phyloP scores from a whole-genome alignment of 1,140 invertebrate genomes.

The Tyrophagus putrescentiae region DNA sequence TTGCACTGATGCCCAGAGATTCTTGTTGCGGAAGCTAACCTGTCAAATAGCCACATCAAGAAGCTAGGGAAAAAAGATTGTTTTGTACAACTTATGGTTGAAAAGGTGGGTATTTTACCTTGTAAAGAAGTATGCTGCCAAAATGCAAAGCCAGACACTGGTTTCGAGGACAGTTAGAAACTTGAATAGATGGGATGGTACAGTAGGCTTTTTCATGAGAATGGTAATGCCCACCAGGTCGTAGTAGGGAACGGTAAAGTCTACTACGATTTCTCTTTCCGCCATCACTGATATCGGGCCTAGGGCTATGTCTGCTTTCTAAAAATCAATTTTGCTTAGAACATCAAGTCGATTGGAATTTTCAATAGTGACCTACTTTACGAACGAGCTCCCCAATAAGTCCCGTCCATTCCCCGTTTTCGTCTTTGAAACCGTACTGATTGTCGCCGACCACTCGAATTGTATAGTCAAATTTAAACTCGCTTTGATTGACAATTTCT shows the following conservation, averaged over 20 bases:
- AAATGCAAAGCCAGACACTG: conserved; percentile 88
- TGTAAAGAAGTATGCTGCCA: conserved; percentile 86
- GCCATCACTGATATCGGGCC: conserved; percentile 80
- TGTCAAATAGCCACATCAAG: conserved; percentile 86
- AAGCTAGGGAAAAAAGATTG: conserved; percentile 69
- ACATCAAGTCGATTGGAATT: conserved; percentile 10
- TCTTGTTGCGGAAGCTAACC: conserved; percentile 91
- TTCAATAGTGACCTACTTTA: conserved; percentile 40
- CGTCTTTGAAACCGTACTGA: conserved; percentile 58
- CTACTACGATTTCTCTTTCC: conserved; percentile 80
- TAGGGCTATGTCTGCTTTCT: conserved; percentile 71
- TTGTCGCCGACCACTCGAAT: conserved; percentile 59
- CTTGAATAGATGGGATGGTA: conserved; percentile 77
- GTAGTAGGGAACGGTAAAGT: conserved; percentile 88
- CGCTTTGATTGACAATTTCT: conserved; percentile 43
- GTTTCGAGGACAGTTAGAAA: conserved; percentile 89
- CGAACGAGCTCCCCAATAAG: conserved; percentile 77
- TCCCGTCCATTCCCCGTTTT: conserved; percentile 58
- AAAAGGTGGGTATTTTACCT: conserved; percentile 38
- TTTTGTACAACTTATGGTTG: background rate
- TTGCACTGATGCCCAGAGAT: no score
- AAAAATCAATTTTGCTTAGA: conserved; percentile 3
- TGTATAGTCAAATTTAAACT: conserved; percentile 63
- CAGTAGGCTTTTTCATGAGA: conserved; percentile 63
- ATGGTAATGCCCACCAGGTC: conserved; percentile 87